Conservation (phyloP, 1,140 invertebrate species). For the Bombus soroeensis region DNA sequence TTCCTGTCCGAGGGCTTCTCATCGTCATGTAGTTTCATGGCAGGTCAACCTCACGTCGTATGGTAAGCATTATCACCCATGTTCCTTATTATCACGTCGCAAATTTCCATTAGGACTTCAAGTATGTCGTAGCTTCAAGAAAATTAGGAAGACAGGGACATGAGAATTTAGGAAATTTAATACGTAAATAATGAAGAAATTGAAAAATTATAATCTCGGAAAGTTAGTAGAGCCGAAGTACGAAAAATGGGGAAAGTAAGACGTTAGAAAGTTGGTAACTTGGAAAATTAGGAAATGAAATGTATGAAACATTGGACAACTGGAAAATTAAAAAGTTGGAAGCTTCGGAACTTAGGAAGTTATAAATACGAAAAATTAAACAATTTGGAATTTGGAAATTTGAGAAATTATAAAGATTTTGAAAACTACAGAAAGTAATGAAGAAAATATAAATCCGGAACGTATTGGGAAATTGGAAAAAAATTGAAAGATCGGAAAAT, state of each 20-base stretch:
- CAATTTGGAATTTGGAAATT: neutral
- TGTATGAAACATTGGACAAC: neutral
- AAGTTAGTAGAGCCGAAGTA: neutral
- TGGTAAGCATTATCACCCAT: constrained; percentile 64
- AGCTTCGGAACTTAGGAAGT: neutral
- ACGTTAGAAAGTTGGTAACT: no score
- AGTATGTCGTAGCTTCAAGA: neutral
- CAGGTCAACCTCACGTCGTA: constrained; percentile 80
- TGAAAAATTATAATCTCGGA: neutral
- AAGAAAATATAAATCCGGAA: neutral
- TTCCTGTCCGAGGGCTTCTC: constrained; percentile 78
- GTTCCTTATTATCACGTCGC: no score
- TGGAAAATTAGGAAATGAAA: neutral
- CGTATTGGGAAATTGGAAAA: neutral
- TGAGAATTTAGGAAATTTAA: neutral
- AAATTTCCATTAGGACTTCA: no score
- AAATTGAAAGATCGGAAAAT: neutral
- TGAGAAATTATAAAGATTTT: neutral
- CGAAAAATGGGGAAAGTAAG: neutral
- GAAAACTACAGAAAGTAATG: neutral
- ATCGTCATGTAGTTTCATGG: constrained; percentile 77
- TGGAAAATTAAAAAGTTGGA: neutral
- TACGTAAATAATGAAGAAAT: neutral
- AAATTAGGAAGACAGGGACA: neutral
- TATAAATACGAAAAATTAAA: neutral